These are phyloP conservation scores for Triplophysa rosa DNA, from an alignment of 2,113 vertebrate species.

Conservation along the genomic window DNA sequence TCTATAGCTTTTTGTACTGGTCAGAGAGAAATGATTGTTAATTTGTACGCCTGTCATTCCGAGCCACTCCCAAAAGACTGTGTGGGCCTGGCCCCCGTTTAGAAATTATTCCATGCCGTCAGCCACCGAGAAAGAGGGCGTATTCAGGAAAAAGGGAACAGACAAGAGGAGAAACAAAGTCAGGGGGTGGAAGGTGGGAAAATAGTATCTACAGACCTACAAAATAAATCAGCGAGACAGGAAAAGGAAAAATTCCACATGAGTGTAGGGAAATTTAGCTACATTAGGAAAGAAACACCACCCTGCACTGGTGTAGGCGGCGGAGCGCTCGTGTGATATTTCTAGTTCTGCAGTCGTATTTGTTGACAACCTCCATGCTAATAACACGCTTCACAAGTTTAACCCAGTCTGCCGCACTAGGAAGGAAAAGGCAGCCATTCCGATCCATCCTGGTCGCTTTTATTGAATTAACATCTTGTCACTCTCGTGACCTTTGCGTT, in stretches of 20 bases:
- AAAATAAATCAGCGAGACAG: not conserved
- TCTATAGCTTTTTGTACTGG: conserved; percentile 1
- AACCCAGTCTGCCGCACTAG: not conserved
- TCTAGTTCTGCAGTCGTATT: conserved; percentile 6
- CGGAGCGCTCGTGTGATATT: not conserved
- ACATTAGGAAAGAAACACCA: conserved; percentile 8
- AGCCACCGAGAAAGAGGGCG: conserved; percentile 69
- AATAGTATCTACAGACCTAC: not conserved
- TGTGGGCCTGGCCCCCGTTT: conserved; percentile 67
- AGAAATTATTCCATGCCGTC: conserved; percentile 77
- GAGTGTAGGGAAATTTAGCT: not conserved
- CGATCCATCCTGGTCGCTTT: not conserved
- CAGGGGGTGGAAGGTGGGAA: not conserved
- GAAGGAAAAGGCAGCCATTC: not conserved
- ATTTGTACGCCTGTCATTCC: conserved; percentile 53
- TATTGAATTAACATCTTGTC: conserved; percentile 38
- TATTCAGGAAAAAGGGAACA: conserved; percentile 53
- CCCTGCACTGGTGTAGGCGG: conserved; percentile 1
- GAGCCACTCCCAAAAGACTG: conserved; percentile 62
- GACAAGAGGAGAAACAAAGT: conserved; percentile 33
- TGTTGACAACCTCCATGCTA: conserved; percentile 12
- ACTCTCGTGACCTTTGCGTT: conserved; percentile 6
- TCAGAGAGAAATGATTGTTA: conserved; percentile 15
- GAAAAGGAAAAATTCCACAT: conserved; percentile 29
- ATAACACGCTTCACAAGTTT: not conserved